A percentile compares a stretch with the other conserved stretches of the same genome.
phyloP scores from a whole-genome alignment of 2,888 invertebrate genomes.

The Salticus scenicus region DNA sequence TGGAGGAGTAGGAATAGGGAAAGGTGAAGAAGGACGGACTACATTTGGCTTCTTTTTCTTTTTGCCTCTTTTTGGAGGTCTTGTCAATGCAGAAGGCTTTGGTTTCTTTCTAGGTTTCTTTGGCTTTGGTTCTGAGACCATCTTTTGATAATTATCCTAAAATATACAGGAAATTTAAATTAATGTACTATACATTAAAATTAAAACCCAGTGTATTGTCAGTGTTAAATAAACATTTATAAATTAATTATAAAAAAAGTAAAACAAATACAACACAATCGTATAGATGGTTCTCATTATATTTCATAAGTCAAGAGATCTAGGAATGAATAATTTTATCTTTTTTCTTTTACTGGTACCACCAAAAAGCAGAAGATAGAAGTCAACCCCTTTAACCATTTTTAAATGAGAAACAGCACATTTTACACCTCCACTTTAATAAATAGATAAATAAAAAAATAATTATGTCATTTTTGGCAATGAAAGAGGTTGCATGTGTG shows the following conservation, averaged over 20 bases:
- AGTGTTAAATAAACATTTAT: background rate
- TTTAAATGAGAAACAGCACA: too few relatives aligned
- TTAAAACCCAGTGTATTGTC: background rate
- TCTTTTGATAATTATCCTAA: conserved; percentile 87
- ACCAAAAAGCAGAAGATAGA: too few relatives aligned
- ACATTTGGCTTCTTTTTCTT: conserved; percentile 80
- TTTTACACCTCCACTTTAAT: too few relatives aligned
- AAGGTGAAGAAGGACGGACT: conserved; percentile 76
- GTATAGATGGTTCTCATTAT: too few relatives aligned
- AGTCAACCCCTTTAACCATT: too few relatives aligned
- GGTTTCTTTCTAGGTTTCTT: conserved; percentile 79
- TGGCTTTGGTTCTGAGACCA: conserved; percentile 85
- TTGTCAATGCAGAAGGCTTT: conserved; percentile 76
- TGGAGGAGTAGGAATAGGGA: conserved; percentile 57
- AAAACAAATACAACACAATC: too few relatives aligned
- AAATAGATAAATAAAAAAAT: too few relatives aligned
- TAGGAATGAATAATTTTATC: too few relatives aligned
- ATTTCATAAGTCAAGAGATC: too few relatives aligned
- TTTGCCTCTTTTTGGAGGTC: conserved; percentile 78
- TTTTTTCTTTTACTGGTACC: too few relatives aligned
- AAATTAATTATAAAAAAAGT: background rate
- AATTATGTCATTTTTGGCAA: too few relatives aligned
- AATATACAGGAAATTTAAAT: conserved; percentile 50
- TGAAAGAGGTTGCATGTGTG: too few relatives aligned
- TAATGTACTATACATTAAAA: background rate